These are phyloP conservation scores for Brachynemurus nebulosus DNA, from an alignment of 2,888 invertebrate species.

Conservation along the genomic window DNA sequence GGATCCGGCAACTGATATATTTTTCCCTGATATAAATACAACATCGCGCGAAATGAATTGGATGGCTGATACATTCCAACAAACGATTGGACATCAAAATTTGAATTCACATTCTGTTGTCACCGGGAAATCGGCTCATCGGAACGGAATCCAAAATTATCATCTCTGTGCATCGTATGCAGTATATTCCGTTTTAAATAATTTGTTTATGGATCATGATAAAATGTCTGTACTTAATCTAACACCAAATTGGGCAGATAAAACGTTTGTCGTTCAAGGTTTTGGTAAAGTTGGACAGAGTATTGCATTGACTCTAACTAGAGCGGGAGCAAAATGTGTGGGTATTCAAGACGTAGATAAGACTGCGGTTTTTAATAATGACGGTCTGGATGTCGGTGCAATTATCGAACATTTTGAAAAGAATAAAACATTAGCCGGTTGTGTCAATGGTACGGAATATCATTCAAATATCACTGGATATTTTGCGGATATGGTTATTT, in stretches of 20 bases:
- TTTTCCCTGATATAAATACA: slow-evolving; percentile 27
- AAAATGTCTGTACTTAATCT: slow-evolving; percentile 21
- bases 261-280: slow-evolving; percentile 29
- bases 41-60: slow-evolving; percentile 24
- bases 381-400: slow-evolving; percentile 25
- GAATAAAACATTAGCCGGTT: slow-evolving; percentile 22
- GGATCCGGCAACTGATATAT: slow-evolving; percentile 23
- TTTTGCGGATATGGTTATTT: slow-evolving; percentile 25
- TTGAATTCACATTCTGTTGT: slow-evolving; percentile 2
- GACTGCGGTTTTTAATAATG: slow-evolving; percentile 22
- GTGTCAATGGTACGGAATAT: slow-evolving; percentile 9
- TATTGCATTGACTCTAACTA: slow-evolving; percentile 21
- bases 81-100: slow-evolving; percentile 2
- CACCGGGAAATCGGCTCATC: not conserved
- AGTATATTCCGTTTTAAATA: slow-evolving; percentile 22
- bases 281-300: slow-evolving; percentile 26
- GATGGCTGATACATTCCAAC: slow-evolving; percentile 15
- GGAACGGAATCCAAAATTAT: slow-evolving; percentile 19
- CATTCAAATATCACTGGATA: slow-evolving; percentile 23
- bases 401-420: slow-evolving; percentile 21
- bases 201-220: slow-evolving; percentile 23
- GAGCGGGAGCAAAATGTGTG: slow-evolving; percentile 26
- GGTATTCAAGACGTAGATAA: slow-evolving; percentile 27
- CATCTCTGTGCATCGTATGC: slow-evolving; percentile 23
- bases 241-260: slow-evolving; percentile 21